Percentiles rank a stretch among this genome's conserved stretches.
These are phyloP conservation scores for Tauraco erythrolophus DNA, from an alignment of 2,113 vertebrate genomes.

Conservation along the genomic window DNA sequence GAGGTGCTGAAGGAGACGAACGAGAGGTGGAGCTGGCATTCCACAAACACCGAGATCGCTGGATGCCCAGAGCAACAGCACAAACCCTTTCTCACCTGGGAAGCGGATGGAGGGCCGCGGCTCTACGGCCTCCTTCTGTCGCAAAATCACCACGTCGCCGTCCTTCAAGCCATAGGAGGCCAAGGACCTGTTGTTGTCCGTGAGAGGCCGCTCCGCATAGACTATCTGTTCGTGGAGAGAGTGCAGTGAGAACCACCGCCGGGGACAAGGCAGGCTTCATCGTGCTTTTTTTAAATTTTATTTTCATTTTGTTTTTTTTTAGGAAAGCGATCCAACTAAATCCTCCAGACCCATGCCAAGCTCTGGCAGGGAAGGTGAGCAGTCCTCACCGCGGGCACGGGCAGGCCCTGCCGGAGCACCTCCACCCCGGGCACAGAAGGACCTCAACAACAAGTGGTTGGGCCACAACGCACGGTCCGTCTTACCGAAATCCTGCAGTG, in stretches of 20 bases:
- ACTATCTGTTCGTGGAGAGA: slow-evolving; percentile 80
- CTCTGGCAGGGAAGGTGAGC: not conserved
- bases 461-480: fast-evolving
- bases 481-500: not conserved
- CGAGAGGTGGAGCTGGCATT: not conserved
- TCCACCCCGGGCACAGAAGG: not conserved
- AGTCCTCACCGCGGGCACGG: not conserved
- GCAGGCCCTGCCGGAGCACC: not conserved
- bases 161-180: slow-evolving; percentile 96
- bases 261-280: not conserved
- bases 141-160: slow-evolving; percentile 93
- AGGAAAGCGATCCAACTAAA: not conserved
- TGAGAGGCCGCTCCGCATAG: slow-evolving; percentile 89
- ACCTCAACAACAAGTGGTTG: fast-evolving
- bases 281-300: fast-evolving
- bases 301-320: too few relatives aligned
- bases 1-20: not conserved
- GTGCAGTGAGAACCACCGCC: not conserved
- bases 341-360: not conserved
- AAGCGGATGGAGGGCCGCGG: slow-evolving; percentile 81
- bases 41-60: fast-evolving
- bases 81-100: slow-evolving; percentile 73
- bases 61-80: not conserved
- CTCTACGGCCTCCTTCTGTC: slow-evolving; percentile 85
- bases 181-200: slow-evolving; percentile 91